Base-by-base conservation (phyloP, 2,113 vertebrate species). In the Ramphastos sulfuratus region DNA sequence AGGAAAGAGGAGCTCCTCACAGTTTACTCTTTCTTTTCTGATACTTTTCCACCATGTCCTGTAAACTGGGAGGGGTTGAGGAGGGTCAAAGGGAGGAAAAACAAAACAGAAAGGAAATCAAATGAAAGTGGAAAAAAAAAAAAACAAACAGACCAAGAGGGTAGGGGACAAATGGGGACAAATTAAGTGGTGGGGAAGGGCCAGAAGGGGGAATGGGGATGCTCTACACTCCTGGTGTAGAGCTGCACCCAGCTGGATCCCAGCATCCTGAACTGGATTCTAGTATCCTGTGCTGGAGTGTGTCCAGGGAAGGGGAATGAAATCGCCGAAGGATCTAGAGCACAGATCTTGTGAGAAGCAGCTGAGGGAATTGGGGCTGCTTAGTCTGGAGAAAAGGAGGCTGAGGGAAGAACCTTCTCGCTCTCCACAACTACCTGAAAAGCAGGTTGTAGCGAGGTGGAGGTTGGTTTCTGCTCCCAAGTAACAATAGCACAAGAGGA, bases 31-130 rank as follows among this genome's bases (percentile, higher is more conserved):
- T 99, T 98, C 98, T 98, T 98, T 99, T 99, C 98, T 99, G 99
- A 98, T 99, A 99, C 97, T 99, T 99, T 98, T 98, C 98, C 98
- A 99, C 99, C 98, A 99, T 99, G 97, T 99, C 99, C 98, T 99
- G 99, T 96, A 99, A 98, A 98, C 99, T 99, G 97, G 96, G 97
- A 96, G 95, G 93, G 86, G 83, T 94, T 70, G 89, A 85, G 86
- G 82, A 85, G 84, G 65, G 15, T 89, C 1, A 24, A 77, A 11
- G 12, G 5, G 50, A 65, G 81, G 64, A 86, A 64, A 94, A 96
- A 96, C 87, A 96, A 42, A 96, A 95, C 69, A 93, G 90, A 88
- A 85, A 89, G 83, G 64, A 70, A 87, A 85, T 82, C 66, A 89
- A 94, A 85, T 64, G 33, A 87, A 93, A 61, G 30, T 28, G 54